Base-by-base conservation (phyloP, 2,888 invertebrate genomes). In the Cephus spinipes region DNA sequence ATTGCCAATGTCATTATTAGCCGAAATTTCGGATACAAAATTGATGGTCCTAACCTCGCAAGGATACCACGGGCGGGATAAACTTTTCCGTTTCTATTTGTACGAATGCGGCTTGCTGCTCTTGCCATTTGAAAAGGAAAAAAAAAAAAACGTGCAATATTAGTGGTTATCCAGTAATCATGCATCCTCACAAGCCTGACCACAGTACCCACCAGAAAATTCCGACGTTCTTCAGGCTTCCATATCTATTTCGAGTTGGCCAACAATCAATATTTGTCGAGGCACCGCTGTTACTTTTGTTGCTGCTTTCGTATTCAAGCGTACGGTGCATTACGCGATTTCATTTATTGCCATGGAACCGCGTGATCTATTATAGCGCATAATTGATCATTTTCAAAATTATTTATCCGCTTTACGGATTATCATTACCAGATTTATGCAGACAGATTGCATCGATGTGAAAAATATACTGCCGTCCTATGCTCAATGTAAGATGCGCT, bases 231-330 rank as follows among this genome's bases (percentile, higher is more conserved):
- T 84, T 88, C 84, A 78, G 90, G 90, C 90, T 90, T 90, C 89
- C 90, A 85, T 90, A 90, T 90, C 90, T 87, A 88, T 90, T 89
- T 90, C 90, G 90, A 89, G 88, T 89, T 88, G 85, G 86, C 85
- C 83, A 85, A 79, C 86, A 89, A 90, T 90, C 90, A 84, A 90
- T 90, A 90, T 87, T 85, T 86, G 84, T 83, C 86, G 82, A 82
- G 82, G 83, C 85, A 71, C 31, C 71, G 71, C 9, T 32, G 12
- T 31, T 69, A 23, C 69, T 30, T 30, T 69, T 12, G 69, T 69
- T 32, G 69, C 32, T 71, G 71, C 71, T 71, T 32, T 71, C 71
- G 71, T 55, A 71, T 30, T 71, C 31, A 15, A 12, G 4, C 31
- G 55, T 23, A 55, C 23, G 55, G 55, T 55, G 55, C 55, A 55